Base-by-base conservation (phyloP, 2,113 vertebrate genomes). In the Tyto alba region DNA sequence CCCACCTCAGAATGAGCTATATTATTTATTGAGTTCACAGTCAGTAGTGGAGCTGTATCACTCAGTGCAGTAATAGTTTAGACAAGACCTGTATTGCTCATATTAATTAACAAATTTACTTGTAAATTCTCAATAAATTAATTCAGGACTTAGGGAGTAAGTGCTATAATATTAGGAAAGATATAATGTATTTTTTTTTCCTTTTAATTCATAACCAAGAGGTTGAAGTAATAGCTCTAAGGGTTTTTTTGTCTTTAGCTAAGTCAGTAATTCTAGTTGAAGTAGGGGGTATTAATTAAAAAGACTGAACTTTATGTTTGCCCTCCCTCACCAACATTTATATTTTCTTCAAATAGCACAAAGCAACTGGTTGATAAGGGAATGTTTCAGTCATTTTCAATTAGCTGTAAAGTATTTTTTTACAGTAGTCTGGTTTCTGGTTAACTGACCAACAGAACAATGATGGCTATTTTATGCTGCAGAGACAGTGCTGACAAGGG, bases 351-450 rank as follows among this genome's bases (percentile, higher is more conserved):
- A 96, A 97, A 95, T 85, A 97, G 96, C 96, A 97, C 96, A 95
- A 98, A 96, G 96, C 93, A 93, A 96, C 93, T 97, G 89, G 87
- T 96, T 97, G 97, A 97, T 97, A 98, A 97, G 91, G 83, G 95
- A 94, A 97, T 97, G 97, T 97, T 97, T 97, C 96, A 97, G 97
- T 98, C 98, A 97, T 98, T 98, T 98, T 98, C 98, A 98, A 98
- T 98, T 98, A 98, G 95, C 95, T 89, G 95, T 95, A 97, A 97
- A 97, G 96, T 97, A 96, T 97, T 98, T 98, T 95, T 98, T 98
- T 98, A 97, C 98, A 98, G 97, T 98, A 98, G 97, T 92, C 97
- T 98, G 91, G 96, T 98, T 98, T 97, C 97, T 98, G 97, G 97
- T 97, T 97, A 98, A 96, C 97, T 98, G 98, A 98, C 98, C 97